Evolutionary conservation across 2,888 invertebrate genomes (phyloP), one percentile per base, ranked within the genome.

Genomic region (Lysandra coridon): DNA sequence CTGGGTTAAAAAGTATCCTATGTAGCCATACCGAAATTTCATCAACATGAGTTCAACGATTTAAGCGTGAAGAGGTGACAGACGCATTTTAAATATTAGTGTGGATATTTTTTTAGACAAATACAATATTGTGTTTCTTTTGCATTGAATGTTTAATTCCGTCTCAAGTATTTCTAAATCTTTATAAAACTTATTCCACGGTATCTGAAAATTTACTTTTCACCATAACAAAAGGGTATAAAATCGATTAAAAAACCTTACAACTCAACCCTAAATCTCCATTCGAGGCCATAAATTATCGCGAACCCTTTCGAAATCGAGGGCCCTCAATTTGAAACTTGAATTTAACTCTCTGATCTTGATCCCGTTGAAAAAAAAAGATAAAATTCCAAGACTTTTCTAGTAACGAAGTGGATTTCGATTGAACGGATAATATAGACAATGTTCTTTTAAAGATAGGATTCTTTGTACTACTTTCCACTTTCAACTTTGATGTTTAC

Each of bases 271-370:
- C 79, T 79, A 74, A 74, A 79, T 79, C 74, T 79, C 44, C 60
- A 53, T 79, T 74, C 79, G 74, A 62, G 12, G 73, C 79, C 17
- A 79, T 79, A 79, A 79, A 79, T 79, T 79, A 74, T 60, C 57
- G 7, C 60, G 74, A 79, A 79, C 79, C 79, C 79, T 79, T 79
- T 44, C 30, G 49, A 44, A 6, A 44, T 69, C 17, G 23, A 78
- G 33, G 44, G 78, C 69, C 74, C 74, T 74, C 79, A 79, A 79
- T 79, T 75, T 62, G 74, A 74, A 79, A 79, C 40, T 79, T 79
- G 79, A 79, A 79, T 79, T 79, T 75, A 79, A 79, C 79, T 79
- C 74, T 79, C 60, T 49, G 79, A 74, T 79, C 79, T 74, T 74
- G 79, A 79, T 79, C 79, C 73, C 60, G 74, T 74, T 79, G 60